phyloP scores from a whole-genome alignment of 2,113 vertebrate species.

The Mola mola region DNA sequence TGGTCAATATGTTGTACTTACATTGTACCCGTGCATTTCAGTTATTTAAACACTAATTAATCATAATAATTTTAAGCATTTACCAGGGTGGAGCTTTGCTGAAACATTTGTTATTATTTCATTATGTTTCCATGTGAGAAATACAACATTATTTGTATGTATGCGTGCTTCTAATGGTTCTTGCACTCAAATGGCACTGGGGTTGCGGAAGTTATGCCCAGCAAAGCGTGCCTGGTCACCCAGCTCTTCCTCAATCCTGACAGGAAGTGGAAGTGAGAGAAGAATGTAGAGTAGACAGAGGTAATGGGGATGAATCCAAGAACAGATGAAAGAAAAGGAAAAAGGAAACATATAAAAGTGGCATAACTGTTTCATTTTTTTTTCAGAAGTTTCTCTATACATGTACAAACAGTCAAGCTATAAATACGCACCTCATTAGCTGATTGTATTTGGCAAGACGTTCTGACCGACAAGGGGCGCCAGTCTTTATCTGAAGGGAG shows the following conservation, averaged over 20 bases:
- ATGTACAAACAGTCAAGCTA: neutral
- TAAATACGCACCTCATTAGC: slow-evolving; percentile 89
- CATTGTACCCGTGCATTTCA: slow-evolving; percentile 5
- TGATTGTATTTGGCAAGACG: slow-evolving; percentile 96
- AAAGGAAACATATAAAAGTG: slow-evolving; percentile 8
- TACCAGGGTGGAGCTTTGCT: slow-evolving; percentile 16
- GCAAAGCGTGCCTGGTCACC: slow-evolving; percentile 92
- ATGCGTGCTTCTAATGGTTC: neutral
- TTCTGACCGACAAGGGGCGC: slow-evolving; percentile 93
- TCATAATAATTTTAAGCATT: slow-evolving; percentile 15
- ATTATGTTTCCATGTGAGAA: slow-evolving; percentile 12
- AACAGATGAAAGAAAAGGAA: slow-evolving; percentile 12
- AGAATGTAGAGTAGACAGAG: slow-evolving; percentile 15
- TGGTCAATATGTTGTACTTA: slow-evolving; percentile 31
- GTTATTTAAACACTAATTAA: slow-evolving; percentile 37
- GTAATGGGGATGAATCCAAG: neutral
- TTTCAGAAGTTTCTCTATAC: neutral
- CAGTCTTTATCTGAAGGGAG: slow-evolving; percentile 89
- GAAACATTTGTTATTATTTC: slow-evolving; percentile 6
- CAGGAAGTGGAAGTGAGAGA: slow-evolving; percentile 27
- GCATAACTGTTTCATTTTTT: neutral
- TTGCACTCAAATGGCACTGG: slow-evolving; percentile 86
- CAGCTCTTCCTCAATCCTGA: slow-evolving; percentile 93
- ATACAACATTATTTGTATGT: slow-evolving; percentile 8
- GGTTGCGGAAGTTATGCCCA: slow-evolving; percentile 94